Percentiles rank a stretch among this genome's conserved stretches.
Evolutionary conservation across 1,140 invertebrate genomes (phyloP).

Genomic region (Chlorops oryzae): DNA sequence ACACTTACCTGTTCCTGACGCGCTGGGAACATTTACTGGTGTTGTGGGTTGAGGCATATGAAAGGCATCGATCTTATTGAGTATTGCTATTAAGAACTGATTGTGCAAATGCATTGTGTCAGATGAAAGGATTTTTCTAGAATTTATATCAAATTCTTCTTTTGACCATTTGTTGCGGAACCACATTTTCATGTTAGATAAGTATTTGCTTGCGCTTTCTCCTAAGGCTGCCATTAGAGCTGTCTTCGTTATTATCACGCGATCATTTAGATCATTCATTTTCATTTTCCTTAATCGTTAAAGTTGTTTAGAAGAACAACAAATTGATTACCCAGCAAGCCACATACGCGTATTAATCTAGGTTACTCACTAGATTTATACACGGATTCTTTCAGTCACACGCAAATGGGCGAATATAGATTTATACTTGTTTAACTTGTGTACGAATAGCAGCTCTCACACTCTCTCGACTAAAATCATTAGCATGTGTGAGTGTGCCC

Average conservation of each 20-base stretch:
- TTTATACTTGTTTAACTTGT: too few species aligned
- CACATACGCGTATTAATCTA: too few species aligned
- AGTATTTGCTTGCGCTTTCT: slow-evolving; percentile 61
- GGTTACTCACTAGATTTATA: too few species aligned
- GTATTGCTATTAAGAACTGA: slow-evolving; percentile 71
- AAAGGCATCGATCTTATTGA: slow-evolving; percentile 69
- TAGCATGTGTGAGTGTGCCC: too few species aligned
- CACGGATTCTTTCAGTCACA: too few species aligned
- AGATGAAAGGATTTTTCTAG: slow-evolving; percentile 59
- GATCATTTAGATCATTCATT: slow-evolving; percentile 35
- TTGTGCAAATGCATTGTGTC: slow-evolving; percentile 76
- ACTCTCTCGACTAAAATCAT: too few species aligned
- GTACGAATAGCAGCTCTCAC: too few species aligned
- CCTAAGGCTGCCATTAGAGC: slow-evolving; percentile 57
- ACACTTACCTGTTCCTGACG: neutral
- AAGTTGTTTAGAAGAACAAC: too few species aligned
- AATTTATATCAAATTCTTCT: slow-evolving; percentile 74
- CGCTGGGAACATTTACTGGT: slow-evolving; percentile 23
- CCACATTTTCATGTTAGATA: slow-evolving; percentile 65
- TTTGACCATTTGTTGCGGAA: slow-evolving; percentile 69
- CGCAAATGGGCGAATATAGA: too few species aligned
- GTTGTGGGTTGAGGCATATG: slow-evolving; percentile 46
- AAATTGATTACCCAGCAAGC: too few species aligned
- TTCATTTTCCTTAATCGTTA: too few species aligned
- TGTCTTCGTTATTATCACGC: slow-evolving; percentile 51